Evolutionary conservation across 2,797 vertebrate species (phyloP).

Genomic region (Nyctalus aviator): DNA sequence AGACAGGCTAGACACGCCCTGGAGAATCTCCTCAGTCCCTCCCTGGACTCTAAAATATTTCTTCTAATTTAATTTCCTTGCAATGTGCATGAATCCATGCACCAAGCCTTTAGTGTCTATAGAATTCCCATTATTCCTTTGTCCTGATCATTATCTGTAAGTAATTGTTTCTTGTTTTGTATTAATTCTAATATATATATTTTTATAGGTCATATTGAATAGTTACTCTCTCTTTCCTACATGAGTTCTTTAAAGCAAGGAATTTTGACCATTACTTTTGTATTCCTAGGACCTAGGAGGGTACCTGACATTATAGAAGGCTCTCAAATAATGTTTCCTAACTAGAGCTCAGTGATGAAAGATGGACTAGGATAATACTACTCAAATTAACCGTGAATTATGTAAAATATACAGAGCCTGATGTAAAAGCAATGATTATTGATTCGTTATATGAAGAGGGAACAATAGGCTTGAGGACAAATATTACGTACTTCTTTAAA

Average conservation of each 20-base stretch:
- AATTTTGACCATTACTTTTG: constrained; percentile 31
- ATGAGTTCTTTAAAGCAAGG: constrained; percentile 3
- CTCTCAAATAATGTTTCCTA: constrained; percentile 16
- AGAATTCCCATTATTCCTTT: not conserved
- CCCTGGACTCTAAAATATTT: no score
- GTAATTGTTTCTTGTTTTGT: not conserved
- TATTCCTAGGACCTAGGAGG: not conserved
- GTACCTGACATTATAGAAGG: not conserved
- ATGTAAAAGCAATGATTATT: constrained; percentile 70
- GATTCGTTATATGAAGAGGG: constrained; percentile 61
- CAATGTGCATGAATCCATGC: no score
- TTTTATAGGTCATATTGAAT: not conserved
- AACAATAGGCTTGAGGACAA: constrained; percentile 66
- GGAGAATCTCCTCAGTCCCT: no score
- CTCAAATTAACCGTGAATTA: constrained; percentile 56
- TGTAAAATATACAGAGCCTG: constrained; percentile 47
- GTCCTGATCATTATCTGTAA: not conserved
- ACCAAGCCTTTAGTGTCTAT: not conserved
- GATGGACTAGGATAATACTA: not conserved
- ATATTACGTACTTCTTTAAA: constrained; percentile 68
- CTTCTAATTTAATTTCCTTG: no score
- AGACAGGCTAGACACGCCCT: no score
- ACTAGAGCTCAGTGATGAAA: constrained; percentile 47
- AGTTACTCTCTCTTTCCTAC: not conserved
- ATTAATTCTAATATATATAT: not conserved